Percentiles rank a stretch among this genome's conserved stretches.
Conservation (phyloP, 2,113 vertebrate species). For the Malurus cyaneus region DNA sequence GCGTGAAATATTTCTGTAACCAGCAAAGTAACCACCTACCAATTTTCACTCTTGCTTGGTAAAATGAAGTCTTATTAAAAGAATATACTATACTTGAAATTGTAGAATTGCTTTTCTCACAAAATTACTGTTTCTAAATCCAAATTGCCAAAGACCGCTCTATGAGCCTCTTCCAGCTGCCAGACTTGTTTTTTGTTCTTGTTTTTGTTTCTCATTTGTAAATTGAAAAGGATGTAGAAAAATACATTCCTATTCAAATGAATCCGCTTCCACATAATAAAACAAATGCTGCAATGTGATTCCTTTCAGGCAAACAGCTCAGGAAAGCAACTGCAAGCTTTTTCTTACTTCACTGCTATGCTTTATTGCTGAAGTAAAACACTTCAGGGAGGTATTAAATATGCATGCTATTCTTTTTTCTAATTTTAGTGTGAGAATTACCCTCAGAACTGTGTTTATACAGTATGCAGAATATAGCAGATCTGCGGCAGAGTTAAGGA, state of each 20-base stretch:
- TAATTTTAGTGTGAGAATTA: conserved; percentile 58
- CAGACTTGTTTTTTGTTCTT: neutral
- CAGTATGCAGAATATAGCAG: conserved; percentile 12
- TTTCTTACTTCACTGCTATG: neutral
- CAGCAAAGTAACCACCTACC: neutral
- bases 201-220: neutral
- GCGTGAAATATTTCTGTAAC: neutral
- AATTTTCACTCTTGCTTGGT: conserved; percentile 24
- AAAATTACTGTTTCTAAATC: neutral
- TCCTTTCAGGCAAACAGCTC: conserved; percentile 20
- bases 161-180: neutral
- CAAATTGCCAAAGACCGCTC: neutral
- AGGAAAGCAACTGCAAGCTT: conserved; percentile 34
- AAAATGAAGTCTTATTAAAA: conserved; percentile 8
- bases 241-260: conserved; percentile 37
- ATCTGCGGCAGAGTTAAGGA: conserved; percentile 22
- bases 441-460: conserved; percentile 49
- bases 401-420: conserved; percentile 8
- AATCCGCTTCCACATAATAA: conserved; percentile 39
- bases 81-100: neutral
- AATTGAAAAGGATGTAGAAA: neutral
- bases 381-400: conserved; percentile 52
- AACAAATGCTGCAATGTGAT: conserved; percentile 55
- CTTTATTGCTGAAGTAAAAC: conserved; percentile 53
- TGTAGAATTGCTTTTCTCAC: neutral